A percentile compares a stretch with the other conserved stretches of the same genome.
phyloP scores from a whole-genome alignment of 2,797 vertebrate species.

The Naso thynnoides region DNA sequence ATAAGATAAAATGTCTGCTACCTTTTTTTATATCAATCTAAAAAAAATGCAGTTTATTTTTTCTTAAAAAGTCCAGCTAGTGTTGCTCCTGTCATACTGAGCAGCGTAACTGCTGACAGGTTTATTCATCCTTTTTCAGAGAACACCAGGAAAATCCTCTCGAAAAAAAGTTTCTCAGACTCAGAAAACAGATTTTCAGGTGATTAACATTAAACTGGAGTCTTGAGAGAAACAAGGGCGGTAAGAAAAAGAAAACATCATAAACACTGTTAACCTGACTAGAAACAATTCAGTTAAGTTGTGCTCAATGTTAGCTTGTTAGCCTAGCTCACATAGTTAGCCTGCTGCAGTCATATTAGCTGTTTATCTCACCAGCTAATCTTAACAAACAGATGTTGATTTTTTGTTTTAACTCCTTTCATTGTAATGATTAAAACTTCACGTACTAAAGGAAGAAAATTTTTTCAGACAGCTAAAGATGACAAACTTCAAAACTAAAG shows the following conservation, averaged over 20 bases:
- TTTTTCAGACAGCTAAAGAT: neutral
- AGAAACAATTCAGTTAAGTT: neutral
- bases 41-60: too few species aligned
- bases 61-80: neutral
- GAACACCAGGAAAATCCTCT: neutral
- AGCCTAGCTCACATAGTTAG: neutral
- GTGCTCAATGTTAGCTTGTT: neutral
- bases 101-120: too few species aligned
- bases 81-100: too few species aligned
- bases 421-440: neutral
- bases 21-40: too few species aligned
- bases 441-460: neutral
- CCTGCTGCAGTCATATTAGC: neutral
- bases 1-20: too few species aligned
- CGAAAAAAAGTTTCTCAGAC: neutral
- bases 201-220: neutral
- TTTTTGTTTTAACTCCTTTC: neutral
- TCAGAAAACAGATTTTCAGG: neutral
- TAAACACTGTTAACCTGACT: neutral
- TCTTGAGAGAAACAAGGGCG: neutral
- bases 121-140: slow-evolving; percentile 20
- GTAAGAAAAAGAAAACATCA: neutral
- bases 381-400: neutral
- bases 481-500: neutral
- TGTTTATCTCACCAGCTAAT: neutral